A percentile compares a stretch with the other conserved stretches of the same genome.
These are phyloP conservation scores for Emmelina monodactyla DNA, from an alignment of 2,888 invertebrate species.

Conservation along the genomic window DNA sequence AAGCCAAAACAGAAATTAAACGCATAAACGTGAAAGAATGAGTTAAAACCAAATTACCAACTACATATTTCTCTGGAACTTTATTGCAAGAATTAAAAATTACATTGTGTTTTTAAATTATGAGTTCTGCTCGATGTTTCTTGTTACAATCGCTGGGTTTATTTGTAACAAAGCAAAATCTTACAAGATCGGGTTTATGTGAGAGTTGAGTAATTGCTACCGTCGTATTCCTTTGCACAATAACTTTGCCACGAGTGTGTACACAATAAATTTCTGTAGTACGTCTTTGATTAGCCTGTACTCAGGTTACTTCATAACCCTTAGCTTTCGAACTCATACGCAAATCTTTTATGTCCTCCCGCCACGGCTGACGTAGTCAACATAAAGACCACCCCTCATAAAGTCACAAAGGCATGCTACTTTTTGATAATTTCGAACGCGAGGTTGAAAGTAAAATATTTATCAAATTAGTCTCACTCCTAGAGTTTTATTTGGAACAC, in stretches of 20 bases:
- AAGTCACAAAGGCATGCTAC: too few species aligned
- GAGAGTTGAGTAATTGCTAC: conserved; percentile 55
- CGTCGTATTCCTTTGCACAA: conserved; percentile 50
- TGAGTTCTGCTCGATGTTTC: conserved; percentile 10
- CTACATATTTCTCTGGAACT: conserved; percentile 4
- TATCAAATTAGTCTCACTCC: too few species aligned
- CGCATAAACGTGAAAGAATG: too few species aligned
- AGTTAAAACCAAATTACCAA: not conserved
- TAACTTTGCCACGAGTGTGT: conserved; percentile 52
- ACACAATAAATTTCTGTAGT: conserved; percentile 60
- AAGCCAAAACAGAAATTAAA: too few species aligned
- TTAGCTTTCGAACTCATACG: conserved; percentile 28
- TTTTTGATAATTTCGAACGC: too few species aligned
- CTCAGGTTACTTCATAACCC: conserved; percentile 50
- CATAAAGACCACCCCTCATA: conserved; percentile 42
- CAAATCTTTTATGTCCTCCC: conserved; percentile 25
- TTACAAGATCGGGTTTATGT: conserved; percentile 26
- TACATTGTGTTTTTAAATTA: not conserved
- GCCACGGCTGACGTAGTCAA: conserved; percentile 30
- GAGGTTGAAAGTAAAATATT: too few species aligned
- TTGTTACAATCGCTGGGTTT: conserved; percentile 1
- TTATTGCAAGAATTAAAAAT: conserved; percentile 16
- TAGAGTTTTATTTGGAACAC: too few species aligned
- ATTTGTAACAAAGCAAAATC: conserved; percentile 10
- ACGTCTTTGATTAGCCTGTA: conserved; percentile 55